Percentiles rank a stretch among this genome's conserved stretches.
Evolutionary conservation across 2,113 vertebrate species (phyloP).

Genomic region (Uropsilus gracilis): DNA sequence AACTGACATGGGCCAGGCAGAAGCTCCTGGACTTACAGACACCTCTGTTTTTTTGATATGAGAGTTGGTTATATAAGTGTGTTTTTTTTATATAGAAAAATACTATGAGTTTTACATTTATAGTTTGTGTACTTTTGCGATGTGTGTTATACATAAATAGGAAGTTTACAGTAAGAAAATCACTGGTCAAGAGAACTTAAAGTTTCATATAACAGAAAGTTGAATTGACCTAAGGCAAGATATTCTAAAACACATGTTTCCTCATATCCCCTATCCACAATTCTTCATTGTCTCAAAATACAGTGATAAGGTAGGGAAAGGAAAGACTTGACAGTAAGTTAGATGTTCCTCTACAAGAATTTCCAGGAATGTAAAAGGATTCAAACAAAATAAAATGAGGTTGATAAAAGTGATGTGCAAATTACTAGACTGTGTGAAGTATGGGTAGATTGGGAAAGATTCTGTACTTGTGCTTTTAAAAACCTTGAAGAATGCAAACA

Average conservation of each 20-base stretch:
- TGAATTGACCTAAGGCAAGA: neutral
- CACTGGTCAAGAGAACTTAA: neutral
- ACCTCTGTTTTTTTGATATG: neutral
- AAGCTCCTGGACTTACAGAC: neutral
- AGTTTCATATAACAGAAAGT: neutral
- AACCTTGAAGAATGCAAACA: neutral
- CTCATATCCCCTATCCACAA: neutral
- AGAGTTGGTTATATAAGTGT: neutral
- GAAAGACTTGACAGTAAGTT: neutral
- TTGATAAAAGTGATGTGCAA: neutral
- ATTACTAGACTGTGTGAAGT: neutral
- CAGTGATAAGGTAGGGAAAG: neutral
- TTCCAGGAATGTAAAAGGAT: neutral
- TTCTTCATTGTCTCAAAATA: conserved; percentile 15
- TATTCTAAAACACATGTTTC: neutral
- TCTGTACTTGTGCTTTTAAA: neutral
- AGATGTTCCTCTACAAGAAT: neutral
- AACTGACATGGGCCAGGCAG: neutral
- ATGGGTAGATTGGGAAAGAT: neutral
- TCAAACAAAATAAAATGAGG: neutral
- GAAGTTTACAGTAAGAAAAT: conserved; percentile 8
- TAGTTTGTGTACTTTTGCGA: neutral
- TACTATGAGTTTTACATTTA: neutral
- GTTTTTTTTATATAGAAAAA: neutral
- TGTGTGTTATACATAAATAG: neutral